Percentiles rank a stretch among this genome's conserved stretches.
phyloP scores from a whole-genome alignment of 2,797 vertebrate species.

The Allobates femoralis region DNA sequence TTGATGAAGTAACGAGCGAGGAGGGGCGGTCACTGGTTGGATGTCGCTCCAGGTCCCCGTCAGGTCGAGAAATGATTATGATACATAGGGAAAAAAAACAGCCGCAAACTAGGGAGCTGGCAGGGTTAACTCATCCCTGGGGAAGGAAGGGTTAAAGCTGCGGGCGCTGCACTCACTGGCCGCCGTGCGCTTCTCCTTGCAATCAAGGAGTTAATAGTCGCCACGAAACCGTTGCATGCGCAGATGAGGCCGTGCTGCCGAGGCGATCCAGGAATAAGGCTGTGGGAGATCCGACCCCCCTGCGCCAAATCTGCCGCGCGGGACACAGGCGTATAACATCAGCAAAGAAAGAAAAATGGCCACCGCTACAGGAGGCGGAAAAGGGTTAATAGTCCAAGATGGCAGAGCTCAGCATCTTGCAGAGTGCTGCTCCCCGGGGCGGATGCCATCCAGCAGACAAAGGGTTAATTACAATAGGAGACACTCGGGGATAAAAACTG shows the following conservation, averaged over 20 bases:
- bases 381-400: constrained; percentile 20
- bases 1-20: background rate
- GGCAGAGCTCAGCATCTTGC: constrained; percentile 32
- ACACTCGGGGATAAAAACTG: constrained; percentile 59
- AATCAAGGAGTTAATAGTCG: constrained; percentile 24
- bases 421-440: constrained; percentile 17
- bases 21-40: background rate
- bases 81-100: background rate
- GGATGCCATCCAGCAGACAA: constrained; percentile 57
- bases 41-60: background rate
- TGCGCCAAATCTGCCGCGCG: background rate
- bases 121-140: background rate
- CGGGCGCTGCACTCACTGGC: background rate
- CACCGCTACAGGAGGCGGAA: background rate
- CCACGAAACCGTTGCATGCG: background rate
- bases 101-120: background rate
- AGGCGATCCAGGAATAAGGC: constrained; percentile 19
- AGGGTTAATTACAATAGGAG: constrained; percentile 62
- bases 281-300: background rate
- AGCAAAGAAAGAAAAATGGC: background rate
- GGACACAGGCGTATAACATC: background rate
- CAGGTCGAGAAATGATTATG: background rate
- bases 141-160: background rate
- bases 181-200: constrained; percentile 24
- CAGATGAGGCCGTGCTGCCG: background rate